phyloP scores from a whole-genome alignment of 1,140 invertebrate species.

The Portunus trituberculatus region DNA sequence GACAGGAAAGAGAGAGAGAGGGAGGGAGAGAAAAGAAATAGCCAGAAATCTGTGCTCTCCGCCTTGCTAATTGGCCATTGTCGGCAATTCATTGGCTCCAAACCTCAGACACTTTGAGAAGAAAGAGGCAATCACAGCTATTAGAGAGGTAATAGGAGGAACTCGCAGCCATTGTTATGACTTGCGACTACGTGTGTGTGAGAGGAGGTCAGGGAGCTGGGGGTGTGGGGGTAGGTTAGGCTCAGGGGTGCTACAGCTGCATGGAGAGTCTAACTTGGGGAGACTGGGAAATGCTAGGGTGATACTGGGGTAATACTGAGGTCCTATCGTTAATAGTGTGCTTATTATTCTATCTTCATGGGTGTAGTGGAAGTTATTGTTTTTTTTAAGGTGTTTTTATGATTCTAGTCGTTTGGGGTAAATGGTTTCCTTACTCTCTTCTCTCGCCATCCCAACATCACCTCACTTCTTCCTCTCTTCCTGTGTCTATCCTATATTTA shows the following conservation, averaged over 20 bases:
- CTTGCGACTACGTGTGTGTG: neutral
- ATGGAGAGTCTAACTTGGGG: too few relatives aligned
- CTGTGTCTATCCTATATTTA: neutral
- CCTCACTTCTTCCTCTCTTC: neutral
- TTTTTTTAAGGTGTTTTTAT: too few relatives aligned
- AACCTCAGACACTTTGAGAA: neutral
- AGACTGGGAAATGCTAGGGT: neutral
- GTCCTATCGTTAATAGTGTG: too few relatives aligned
- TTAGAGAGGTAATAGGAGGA: slow-evolving; percentile 21
- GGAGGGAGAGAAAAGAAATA: slow-evolving; percentile 27
- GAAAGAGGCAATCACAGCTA: neutral
- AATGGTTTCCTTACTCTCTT: too few relatives aligned
- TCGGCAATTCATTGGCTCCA: neutral
- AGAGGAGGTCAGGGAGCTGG: neutral
- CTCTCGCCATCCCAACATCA: neutral
- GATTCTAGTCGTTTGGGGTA: too few relatives aligned
- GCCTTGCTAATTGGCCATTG: neutral
- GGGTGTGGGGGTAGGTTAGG: neutral
- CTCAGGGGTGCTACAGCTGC: too few relatives aligned
- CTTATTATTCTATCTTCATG: too few relatives aligned
- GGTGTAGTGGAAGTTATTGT: too few relatives aligned
- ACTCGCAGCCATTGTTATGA: neutral
- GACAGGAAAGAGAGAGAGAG: neutral
- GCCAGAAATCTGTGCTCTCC: neutral
- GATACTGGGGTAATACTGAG: too few relatives aligned